phyloP scores from a whole-genome alignment of 2,797 vertebrate genomes.

The Peromyscus nudipes region DNA sequence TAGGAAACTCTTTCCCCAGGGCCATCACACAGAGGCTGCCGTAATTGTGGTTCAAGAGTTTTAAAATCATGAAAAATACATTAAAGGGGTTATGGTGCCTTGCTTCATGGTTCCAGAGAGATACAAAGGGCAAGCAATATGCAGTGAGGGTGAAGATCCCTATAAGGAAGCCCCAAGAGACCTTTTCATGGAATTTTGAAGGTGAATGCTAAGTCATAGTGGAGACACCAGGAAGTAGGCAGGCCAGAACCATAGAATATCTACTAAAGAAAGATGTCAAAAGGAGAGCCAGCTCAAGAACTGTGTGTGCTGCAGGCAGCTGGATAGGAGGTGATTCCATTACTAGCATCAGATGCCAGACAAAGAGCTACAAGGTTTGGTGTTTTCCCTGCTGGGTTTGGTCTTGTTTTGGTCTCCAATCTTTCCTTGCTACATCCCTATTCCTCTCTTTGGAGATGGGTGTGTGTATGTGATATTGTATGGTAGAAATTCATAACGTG shows the following conservation, averaged over 20 bases:
- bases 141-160: too few species aligned
- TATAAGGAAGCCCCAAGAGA: neutral
- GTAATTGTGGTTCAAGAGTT: neutral
- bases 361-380: neutral
- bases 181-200: neutral
- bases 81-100: neutral
- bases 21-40: too few species aligned
- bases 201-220: neutral
- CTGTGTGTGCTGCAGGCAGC: neutral
- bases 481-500: too few species aligned
- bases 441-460: too few species aligned
- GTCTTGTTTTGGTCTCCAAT: neutral
- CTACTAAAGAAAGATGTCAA: neutral
- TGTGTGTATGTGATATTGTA: too few species aligned
- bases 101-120: neutral
- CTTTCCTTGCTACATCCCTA: too few species aligned
- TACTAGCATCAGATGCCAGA: neutral
- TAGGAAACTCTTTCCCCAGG: neutral
- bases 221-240: too few species aligned
- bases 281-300: neutral
- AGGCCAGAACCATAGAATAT: neutral
- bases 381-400: neutral
- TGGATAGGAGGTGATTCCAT: neutral
- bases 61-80: neutral
- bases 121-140: too few species aligned